Evolutionary conservation across 2,888 invertebrate species (phyloP).

Genomic region (Drosophila mimetica): DNA sequence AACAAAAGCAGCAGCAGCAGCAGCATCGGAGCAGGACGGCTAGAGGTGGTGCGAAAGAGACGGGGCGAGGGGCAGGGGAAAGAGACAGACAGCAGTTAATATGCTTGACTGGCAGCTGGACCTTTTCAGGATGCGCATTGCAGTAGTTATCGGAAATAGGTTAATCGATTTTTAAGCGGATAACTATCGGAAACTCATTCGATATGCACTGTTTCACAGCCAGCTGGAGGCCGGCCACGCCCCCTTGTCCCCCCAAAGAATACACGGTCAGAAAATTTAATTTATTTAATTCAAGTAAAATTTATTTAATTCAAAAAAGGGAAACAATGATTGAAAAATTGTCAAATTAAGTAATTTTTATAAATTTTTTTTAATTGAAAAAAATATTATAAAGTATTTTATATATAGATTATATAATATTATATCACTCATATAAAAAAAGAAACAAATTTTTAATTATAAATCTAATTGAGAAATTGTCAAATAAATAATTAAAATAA

Average conservation of each 20-base stretch:
- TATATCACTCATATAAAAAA: too few species aligned
- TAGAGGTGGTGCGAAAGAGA: constrained; percentile 22
- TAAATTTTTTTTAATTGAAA: too few species aligned
- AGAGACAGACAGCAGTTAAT: constrained; percentile 56
- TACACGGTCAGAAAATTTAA: constrained; percentile 1
- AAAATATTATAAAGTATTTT: too few species aligned
- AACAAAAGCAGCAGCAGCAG: constrained; percentile 46
- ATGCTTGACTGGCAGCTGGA: constrained; percentile 66
- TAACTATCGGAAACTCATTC: constrained; percentile 81
- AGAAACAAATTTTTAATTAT: too few species aligned
- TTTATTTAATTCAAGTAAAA: too few species aligned
- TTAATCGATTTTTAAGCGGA: constrained; percentile 83
- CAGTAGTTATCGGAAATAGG: constrained; percentile 83
- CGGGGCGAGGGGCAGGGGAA: constrained; percentile 22
- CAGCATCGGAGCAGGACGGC: background rate
- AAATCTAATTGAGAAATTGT: too few species aligned
- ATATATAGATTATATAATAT: too few species aligned
- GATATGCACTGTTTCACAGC: constrained; percentile 79
- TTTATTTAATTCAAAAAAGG: too few species aligned
- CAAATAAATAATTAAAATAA: too few species aligned
- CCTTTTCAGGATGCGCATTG: constrained; percentile 76
- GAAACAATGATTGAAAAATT: too few species aligned
- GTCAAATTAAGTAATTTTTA: too few species aligned
- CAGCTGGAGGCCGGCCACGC: constrained; percentile 28
- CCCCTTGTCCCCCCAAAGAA: background rate